Conservation (phyloP, 2,888 invertebrate genomes). For the Teinopalpus imperialis region DNA sequence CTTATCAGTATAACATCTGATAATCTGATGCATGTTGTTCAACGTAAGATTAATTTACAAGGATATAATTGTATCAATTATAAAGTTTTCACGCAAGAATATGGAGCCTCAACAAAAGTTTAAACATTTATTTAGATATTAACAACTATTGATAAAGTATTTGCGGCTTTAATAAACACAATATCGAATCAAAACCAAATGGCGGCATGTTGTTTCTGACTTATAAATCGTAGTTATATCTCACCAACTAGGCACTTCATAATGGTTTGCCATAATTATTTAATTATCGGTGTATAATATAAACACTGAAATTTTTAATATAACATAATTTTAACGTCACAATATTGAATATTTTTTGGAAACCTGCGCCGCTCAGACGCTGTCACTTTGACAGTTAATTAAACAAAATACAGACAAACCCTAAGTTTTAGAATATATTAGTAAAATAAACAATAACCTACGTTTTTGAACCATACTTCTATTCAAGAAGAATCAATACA, state of each 20-base stretch:
- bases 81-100: too few relatives aligned
- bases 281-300: conserved; percentile 5
- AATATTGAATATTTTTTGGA: conserved; percentile 20
- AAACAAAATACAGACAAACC: conserved; percentile 9
- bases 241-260: conserved; percentile 96
- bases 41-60: too few relatives aligned
- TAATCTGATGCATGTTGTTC: too few relatives aligned
- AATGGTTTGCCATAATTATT: conserved; percentile 89
- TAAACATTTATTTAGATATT: too few relatives aligned
- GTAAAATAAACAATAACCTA: not conserved
- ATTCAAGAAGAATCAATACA: too few relatives aligned
- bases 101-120: too few relatives aligned
- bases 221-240: conserved; percentile 33
- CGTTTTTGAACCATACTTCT: too few relatives aligned
- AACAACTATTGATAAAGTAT: too few relatives aligned
- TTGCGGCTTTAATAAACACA: not conserved
- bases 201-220: conserved; percentile 31
- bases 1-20: too few relatives aligned
- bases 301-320: conserved; percentile 19
- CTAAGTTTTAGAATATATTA: not conserved
- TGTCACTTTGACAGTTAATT: conserved; percentile 23
- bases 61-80: too few relatives aligned
- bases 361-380: conserved; percentile 21
- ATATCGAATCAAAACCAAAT: conserved; percentile 20
- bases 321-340: conserved; percentile 20